These are phyloP conservation scores for Hypena proboscidalis DNA, from an alignment of 2,888 invertebrate genomes.

Conservation along the genomic window DNA sequence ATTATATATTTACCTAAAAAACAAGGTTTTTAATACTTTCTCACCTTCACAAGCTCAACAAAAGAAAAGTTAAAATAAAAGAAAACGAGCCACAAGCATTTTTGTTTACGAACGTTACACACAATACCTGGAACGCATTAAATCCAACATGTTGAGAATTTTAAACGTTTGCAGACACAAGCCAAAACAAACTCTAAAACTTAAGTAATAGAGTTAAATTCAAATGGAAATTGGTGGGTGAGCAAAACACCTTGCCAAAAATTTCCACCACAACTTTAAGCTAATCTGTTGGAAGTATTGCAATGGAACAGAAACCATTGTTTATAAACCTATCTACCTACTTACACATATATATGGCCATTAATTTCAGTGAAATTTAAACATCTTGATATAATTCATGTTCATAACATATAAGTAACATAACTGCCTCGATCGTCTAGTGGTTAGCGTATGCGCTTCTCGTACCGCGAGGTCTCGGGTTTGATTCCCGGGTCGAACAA, in stretches of 20 bases:
- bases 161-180: slow-evolving; percentile 40
- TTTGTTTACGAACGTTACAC: slow-evolving; percentile 55
- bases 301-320: slow-evolving; percentile 30
- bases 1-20: too few species aligned
- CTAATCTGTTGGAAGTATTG: slow-evolving; percentile 28
- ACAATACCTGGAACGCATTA: slow-evolving; percentile 64
- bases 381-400: too few species aligned
- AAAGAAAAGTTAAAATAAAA: slow-evolving; percentile 16
- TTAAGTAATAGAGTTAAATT: slow-evolving; percentile 18
- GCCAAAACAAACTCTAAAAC: slow-evolving; percentile 24
- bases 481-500: too few species aligned
- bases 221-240: slow-evolving; percentile 1
- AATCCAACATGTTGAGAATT: slow-evolving; percentile 59
- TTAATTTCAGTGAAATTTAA: too few species aligned
- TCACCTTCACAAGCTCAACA: too few species aligned
- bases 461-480: too few species aligned
- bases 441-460: too few species aligned
- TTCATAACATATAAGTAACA: too few species aligned
- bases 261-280: slow-evolving; percentile 35
- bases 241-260: slow-evolving; percentile 34
- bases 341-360: too few species aligned
- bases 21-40: too few species aligned
- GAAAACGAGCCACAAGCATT: slow-evolving; percentile 23
- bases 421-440: too few species aligned
- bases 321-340: slow-evolving; percentile 14